A percentile compares a stretch with the other conserved stretches of the same genome.
phyloP scores from a whole-genome alignment of 2,888 invertebrate genomes.

The Stegophylla sp. region DNA sequence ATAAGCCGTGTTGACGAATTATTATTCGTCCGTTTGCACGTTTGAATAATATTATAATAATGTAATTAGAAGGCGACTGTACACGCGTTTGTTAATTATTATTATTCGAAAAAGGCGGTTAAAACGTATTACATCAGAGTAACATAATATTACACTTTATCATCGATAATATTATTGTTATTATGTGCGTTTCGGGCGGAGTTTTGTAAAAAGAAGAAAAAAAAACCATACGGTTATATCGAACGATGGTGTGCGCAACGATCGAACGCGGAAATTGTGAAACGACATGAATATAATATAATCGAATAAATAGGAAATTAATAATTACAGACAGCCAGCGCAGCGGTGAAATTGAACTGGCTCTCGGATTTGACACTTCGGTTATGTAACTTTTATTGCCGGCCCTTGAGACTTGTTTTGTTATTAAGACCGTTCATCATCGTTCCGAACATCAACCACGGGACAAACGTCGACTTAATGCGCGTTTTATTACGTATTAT shows the following conservation, averaged over 20 bases:
- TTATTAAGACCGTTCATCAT: no score
- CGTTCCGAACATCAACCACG: no score
- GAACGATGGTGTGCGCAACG: background rate
- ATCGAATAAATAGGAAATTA: constrained; percentile 42
- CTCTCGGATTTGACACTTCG: constrained; percentile 12
- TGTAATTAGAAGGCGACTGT: no score
- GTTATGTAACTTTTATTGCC: constrained; percentile 16
- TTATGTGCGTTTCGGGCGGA: constrained; percentile 7
- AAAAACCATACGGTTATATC: constrained; percentile 21
- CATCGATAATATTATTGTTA: no score
- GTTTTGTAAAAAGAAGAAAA: no score
- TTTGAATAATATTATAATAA: no score
- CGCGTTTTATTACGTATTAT: no score
- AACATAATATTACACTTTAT: no score
- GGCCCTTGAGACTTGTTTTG: background rate
- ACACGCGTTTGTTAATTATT: constrained; percentile 20
- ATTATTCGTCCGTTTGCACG: no score
- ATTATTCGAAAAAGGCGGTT: constrained; percentile 35
- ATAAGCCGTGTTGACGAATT: background rate
- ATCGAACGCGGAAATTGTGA: constrained; percentile 16
- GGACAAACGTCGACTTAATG: no score
- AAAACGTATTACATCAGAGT: background rate
- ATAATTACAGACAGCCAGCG: constrained; percentile 2
- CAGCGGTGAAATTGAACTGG: background rate
- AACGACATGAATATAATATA: constrained; percentile 22